These are phyloP conservation scores for Orthonevra nobilis DNA, from an alignment of 2,888 invertebrate species.

Conservation along the genomic window DNA sequence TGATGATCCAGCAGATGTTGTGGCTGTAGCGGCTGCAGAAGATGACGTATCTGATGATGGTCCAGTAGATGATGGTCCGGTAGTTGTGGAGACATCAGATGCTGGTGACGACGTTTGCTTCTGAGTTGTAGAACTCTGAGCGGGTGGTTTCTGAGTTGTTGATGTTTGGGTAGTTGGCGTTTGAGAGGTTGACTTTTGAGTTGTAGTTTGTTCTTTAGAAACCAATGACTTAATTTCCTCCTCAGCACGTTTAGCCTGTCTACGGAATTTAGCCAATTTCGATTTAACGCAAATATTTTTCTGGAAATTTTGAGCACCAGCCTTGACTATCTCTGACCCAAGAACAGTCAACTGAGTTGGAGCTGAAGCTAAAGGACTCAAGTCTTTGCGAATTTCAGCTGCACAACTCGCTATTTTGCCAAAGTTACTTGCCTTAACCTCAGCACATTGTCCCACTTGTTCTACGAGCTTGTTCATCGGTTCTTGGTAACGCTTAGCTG, in stretches of 20 bases:
- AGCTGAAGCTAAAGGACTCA: constrained; percentile 5
- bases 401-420: not conserved
- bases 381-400: not conserved
- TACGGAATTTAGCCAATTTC: constrained; percentile 17
- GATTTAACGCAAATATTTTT: constrained; percentile 6
- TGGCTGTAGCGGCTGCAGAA: no score
- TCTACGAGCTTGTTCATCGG: constrained; percentile 33
- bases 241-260: not conserved
- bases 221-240: constrained; percentile 2
- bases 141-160: not conserved
- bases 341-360: constrained; percentile 3
- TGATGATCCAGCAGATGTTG: no score
- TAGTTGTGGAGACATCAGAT: no score
- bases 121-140: not conserved
- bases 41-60: no score
- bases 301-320: not conserved
- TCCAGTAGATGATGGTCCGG: no score
- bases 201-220: constrained; percentile 2
- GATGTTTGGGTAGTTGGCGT: not conserved
- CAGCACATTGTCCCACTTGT: constrained; percentile 9
- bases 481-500: constrained; percentile 4
- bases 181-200: not conserved
- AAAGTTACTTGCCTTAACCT: not conserved
- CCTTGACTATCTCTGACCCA: not conserved
- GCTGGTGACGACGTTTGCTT: not conserved